Evolutionary conservation across 2,797 vertebrate genomes (phyloP).

Genomic region (Helarctos malayanus): DNA sequence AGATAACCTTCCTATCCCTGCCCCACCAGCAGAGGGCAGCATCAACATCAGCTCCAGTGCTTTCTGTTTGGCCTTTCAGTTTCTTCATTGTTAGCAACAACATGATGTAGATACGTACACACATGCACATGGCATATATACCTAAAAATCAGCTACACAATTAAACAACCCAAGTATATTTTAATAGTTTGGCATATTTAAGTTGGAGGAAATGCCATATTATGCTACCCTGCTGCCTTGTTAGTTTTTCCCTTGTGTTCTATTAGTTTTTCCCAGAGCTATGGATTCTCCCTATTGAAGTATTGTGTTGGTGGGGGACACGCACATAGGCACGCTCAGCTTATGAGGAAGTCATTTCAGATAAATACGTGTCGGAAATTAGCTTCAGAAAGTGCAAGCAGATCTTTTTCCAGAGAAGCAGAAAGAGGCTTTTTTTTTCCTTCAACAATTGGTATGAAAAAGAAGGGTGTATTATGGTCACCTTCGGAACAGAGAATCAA

Average conservation of each 20-base stretch:
- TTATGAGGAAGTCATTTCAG: neutral
- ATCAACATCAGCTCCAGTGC: neutral
- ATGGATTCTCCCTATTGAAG: neutral
- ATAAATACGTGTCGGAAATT: neutral
- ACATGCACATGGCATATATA: neutral
- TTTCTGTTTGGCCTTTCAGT: neutral
- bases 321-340: neutral
- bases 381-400: neutral
- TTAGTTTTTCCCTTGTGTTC: neutral
- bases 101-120: neutral
- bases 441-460: constrained; percentile 28
- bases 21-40: constrained; percentile 54
- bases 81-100: neutral
- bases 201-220: neutral
- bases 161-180: neutral
- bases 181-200: neutral
- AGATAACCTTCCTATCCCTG: neutral
- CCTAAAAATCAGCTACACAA: neutral
- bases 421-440: neutral
- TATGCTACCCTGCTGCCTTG: neutral
- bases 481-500: constrained; percentile 71
- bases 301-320: neutral
- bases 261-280: neutral
- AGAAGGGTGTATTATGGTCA: constrained; percentile 47
- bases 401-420: neutral